Evolutionary conservation across 2,113 vertebrate species (phyloP).

Genomic region (Anolis carolinensis): DNA sequence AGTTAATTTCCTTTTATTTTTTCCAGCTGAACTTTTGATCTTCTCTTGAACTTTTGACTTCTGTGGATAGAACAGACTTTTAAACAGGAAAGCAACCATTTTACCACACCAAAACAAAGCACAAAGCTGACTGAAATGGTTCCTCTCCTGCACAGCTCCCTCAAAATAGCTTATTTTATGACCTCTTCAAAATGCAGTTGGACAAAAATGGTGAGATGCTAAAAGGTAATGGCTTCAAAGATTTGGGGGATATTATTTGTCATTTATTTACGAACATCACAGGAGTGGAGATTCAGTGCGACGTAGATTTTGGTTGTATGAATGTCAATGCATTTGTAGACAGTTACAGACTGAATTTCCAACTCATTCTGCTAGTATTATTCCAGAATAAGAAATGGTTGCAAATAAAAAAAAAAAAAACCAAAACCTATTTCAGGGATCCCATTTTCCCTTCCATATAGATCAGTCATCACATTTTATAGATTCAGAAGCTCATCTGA

Average conservation of each 20-base stretch:
- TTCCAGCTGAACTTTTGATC: not conserved
- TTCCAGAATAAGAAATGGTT: not conserved
- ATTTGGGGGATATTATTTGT: not conserved
- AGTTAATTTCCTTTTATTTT: not conserved
- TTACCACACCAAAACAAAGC: not conserved
- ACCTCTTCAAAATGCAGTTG: slow-evolving; percentile 11
- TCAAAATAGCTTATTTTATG: not conserved
- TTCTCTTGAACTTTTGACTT: not conserved
- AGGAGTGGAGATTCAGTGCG: not conserved
- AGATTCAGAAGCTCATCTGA: not conserved
- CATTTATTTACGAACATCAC: not conserved
- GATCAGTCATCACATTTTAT: not conserved
- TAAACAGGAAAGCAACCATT: not conserved
- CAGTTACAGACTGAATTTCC: not conserved
- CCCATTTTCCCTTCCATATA: not conserved
- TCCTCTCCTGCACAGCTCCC: not conserved
- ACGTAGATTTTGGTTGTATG: not conserved
- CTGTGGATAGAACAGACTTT: not conserved
- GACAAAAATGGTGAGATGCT: not conserved
- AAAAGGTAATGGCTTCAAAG: not conserved
- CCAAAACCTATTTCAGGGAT: not conserved
- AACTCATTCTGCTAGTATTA: not conserved
- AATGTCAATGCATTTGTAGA: not conserved
- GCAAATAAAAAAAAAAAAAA: not conserved
- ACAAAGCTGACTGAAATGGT: not conserved